Conservation (phyloP, 2,113 vertebrate genomes). For the Athene cunicularia region DNA sequence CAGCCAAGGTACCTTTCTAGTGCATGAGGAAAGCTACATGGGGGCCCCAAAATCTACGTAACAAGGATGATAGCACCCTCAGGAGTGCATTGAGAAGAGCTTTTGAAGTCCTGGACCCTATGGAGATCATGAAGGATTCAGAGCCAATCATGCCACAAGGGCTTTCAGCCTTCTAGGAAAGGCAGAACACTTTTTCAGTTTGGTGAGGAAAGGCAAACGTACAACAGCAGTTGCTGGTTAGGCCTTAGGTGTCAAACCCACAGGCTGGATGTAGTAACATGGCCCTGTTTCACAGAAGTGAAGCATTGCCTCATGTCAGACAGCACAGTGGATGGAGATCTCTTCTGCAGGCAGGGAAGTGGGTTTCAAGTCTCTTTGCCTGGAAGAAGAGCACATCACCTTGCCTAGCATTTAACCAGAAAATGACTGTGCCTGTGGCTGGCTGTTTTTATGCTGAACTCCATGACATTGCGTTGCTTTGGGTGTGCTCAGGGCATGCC, state of each 20-base stretch:
- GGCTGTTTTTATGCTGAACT: not conserved
- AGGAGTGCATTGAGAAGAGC: not conserved
- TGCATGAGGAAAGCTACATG: not conserved
- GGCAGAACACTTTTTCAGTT: not conserved
- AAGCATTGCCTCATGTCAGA: not conserved
- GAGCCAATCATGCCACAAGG: not conserved
- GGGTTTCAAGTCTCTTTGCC: not conserved
- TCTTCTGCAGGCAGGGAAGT: not conserved
- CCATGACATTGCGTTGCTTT: not conserved
- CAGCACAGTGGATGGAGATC: not conserved
- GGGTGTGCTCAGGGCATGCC: not conserved
- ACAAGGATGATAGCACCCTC: not conserved
- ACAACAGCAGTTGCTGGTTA: not conserved
- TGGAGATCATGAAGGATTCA: not conserved
- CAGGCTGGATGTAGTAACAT: not conserved
- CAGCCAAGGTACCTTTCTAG: not conserved
- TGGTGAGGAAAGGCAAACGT: not conserved
- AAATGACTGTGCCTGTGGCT: not conserved
- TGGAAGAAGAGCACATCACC: not conserved
- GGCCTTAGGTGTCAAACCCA: not conserved
- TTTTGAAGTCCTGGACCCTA: not conserved
- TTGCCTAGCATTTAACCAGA: not conserved
- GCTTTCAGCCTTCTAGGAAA: not conserved
- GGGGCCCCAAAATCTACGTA: not conserved
- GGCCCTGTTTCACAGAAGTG: not conserved